phyloP scores from a whole-genome alignment of 2,888 invertebrate species.

The Marronus borbonicus region DNA sequence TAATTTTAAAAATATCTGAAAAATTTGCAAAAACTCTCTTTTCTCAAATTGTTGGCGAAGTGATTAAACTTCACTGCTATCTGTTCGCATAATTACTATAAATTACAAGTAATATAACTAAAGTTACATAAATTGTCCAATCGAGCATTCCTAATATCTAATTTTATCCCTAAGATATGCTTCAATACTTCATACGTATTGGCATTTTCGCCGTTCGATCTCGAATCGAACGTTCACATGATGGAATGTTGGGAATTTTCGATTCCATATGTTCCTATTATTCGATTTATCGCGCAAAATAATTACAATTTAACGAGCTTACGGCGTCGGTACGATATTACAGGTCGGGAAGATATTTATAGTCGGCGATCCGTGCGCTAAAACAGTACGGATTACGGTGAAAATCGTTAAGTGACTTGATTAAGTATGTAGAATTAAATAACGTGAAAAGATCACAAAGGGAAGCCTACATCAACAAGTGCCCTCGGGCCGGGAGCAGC shows the following conservation, averaged over 20 bases:
- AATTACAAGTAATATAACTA: too few species aligned
- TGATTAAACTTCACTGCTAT: too few species aligned
- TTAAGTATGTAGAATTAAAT: slow-evolving; percentile 45
- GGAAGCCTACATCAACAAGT: slow-evolving; percentile 49
- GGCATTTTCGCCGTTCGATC: slow-evolving; percentile 3
- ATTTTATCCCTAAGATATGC: not conserved
- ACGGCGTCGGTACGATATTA: slow-evolving; percentile 31
- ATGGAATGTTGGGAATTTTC: slow-evolving; percentile 28
- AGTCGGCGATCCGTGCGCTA: slow-evolving; percentile 18
- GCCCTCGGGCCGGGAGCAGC: slow-evolving; percentile 41
- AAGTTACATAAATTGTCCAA: too few species aligned
- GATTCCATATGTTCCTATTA: slow-evolving; percentile 29
- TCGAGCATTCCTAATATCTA: too few species aligned
- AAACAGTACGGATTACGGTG: slow-evolving; percentile 32
- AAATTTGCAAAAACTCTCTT: too few species aligned
- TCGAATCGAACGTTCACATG: not conserved
- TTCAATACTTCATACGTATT: not conserved
- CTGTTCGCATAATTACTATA: too few species aligned
- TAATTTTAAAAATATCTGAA: too few species aligned
- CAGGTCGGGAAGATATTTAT: slow-evolving; percentile 32
- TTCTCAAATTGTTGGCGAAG: too few species aligned
- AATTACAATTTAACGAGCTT: slow-evolving; percentile 28
- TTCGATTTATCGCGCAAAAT: slow-evolving; percentile 32
- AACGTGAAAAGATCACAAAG: slow-evolving; percentile 47
- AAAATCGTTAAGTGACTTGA: slow-evolving; percentile 47